Evolutionary conservation across 2,797 vertebrate genomes (phyloP).

Genomic region (Triplophysa yarkandensis): DNA sequence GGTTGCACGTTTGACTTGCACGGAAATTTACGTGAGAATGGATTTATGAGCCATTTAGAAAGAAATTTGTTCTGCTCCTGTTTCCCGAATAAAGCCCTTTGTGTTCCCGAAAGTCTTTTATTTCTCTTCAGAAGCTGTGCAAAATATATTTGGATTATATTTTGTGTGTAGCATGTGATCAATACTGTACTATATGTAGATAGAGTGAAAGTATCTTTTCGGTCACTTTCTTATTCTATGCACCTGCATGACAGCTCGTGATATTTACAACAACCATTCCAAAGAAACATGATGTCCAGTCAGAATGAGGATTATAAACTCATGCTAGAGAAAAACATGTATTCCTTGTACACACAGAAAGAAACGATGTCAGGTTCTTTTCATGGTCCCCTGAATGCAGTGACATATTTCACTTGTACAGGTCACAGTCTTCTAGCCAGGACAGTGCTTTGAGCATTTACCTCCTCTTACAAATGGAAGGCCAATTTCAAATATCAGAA

Average conservation of each 20-base stretch:
- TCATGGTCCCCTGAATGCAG: constrained; percentile 64
- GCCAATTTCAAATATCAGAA: constrained; percentile 11
- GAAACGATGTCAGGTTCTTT: constrained; percentile 32
- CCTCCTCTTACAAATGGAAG: constrained; percentile 59
- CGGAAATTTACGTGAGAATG: neutral
- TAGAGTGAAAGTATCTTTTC: neutral
- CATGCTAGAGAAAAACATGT: constrained; percentile 2
- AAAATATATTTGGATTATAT: neutral
- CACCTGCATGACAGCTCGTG: neutral
- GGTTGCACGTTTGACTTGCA: neutral
- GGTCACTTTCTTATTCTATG: neutral
- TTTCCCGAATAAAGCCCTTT: neutral
- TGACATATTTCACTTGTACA: constrained; percentile 71
- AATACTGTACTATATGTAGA: neutral
- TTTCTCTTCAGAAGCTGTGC: neutral
- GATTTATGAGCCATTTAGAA: neutral
- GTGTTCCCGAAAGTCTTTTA: neutral
- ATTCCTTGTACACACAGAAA: constrained; percentile 19
- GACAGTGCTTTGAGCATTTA: constrained; percentile 74
- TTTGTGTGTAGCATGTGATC: neutral
- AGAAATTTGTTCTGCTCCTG: constrained; percentile 9
- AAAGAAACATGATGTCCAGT: neutral
- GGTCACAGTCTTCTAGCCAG: constrained; percentile 64
- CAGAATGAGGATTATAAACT: constrained; percentile 6
- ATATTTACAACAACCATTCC: constrained; percentile 15